Percentiles rank a stretch among this genome's conserved stretches.
phyloP scores from a whole-genome alignment of 2,888 invertebrate species.

The Meta bourneti region DNA sequence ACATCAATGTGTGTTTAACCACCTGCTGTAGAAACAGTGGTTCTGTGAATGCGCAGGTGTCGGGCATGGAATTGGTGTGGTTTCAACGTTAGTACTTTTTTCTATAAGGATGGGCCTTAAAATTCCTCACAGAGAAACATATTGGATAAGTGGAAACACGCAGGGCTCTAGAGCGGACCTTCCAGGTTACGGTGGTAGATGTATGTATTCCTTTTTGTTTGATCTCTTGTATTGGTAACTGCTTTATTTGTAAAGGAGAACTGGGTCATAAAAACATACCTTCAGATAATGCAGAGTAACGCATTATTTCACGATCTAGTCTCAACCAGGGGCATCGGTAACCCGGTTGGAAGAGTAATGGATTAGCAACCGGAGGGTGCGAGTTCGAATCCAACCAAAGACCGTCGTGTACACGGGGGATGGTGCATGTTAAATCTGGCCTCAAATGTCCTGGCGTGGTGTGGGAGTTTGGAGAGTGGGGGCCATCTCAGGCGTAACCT shows the following conservation, averaged over 20 bases:
- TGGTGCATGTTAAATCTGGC: too few species aligned
- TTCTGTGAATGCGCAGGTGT: neutral
- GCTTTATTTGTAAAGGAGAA: too few species aligned
- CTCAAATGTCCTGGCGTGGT: too few species aligned
- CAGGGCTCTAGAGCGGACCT: conserved; percentile 6
- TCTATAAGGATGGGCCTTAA: conserved; percentile 46
- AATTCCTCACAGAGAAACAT: conserved; percentile 44
- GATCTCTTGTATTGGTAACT: neutral
- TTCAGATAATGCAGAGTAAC: too few species aligned
- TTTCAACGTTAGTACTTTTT: neutral
- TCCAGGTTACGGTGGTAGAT: conserved; percentile 28
- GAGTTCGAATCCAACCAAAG: too few species aligned
- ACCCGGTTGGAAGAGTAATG: too few species aligned
- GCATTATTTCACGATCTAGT: neutral
- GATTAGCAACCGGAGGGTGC: too few species aligned
- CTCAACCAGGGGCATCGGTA: too few species aligned
- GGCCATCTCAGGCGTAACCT: too few species aligned
- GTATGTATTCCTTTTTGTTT: conserved; percentile 3
- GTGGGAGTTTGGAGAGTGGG: too few species aligned
- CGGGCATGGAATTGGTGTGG: neutral
- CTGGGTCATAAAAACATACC: too few species aligned
- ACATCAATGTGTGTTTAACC: neutral
- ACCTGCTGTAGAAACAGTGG: neutral
- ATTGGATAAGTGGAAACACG: conserved; percentile 49
- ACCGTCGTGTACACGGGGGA: too few species aligned